phyloP scores from a whole-genome alignment of 2,888 invertebrate genomes.

The Lysandra bellargus region DNA sequence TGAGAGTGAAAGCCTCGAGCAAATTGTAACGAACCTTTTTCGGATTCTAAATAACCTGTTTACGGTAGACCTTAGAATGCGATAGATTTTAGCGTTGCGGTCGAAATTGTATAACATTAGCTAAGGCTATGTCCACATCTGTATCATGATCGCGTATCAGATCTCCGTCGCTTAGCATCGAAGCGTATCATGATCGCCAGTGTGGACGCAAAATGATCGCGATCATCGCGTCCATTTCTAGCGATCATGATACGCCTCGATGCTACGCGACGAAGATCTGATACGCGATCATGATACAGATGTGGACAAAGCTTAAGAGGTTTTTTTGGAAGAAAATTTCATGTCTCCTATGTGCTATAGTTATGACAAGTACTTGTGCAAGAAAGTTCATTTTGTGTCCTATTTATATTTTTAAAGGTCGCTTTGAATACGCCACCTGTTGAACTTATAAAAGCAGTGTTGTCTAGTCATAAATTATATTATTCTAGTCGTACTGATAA shows the following conservation, averaged over 20 bases:
- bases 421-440: neutral
- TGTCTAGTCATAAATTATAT: slow-evolving; percentile 3
- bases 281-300: too few species aligned
- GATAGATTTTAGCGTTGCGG: neutral
- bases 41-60: slow-evolving; percentile 27
- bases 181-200: too few species aligned
- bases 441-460: neutral
- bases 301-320: neutral
- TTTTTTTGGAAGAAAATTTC: neutral
- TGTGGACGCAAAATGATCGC: too few species aligned
- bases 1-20: slow-evolving; percentile 58
- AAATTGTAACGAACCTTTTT: slow-evolving; percentile 36
- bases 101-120: neutral
- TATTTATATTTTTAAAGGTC: too few species aligned
- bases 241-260: too few species aligned
- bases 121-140: neutral
- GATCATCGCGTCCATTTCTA: too few species aligned
- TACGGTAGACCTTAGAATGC: slow-evolving; percentile 7
- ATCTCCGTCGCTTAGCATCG: too few species aligned
- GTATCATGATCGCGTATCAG: too few species aligned
- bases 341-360: neutral
- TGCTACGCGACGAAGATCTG: too few species aligned
- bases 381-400: too few species aligned
- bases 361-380: too few species aligned
- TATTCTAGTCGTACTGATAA: slow-evolving; percentile 5